A percentile compares a stretch with the other conserved stretches of the same genome.
phyloP scores from a whole-genome alignment of 2,113 vertebrate genomes.

The Variabilichromis moorii region DNA sequence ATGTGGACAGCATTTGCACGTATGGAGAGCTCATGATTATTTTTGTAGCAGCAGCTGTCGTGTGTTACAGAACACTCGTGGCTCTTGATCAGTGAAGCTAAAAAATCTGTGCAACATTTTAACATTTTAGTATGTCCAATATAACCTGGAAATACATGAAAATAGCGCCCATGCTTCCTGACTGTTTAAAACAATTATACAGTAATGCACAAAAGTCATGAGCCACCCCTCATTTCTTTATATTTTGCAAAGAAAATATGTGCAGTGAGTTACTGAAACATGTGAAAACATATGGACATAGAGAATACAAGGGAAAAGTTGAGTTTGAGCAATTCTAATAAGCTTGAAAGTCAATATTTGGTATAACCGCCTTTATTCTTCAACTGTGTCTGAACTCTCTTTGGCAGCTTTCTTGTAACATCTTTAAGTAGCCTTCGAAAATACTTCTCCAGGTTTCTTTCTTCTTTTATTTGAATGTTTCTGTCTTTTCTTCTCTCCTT shows the following conservation, averaged over 20 bases:
- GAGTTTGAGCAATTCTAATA: not conserved
- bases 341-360: not conserved
- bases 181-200: not conserved
- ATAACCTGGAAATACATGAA: not conserved
- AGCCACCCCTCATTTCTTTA: not conserved
- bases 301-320: not conserved
- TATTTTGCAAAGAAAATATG: not conserved
- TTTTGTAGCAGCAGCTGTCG: not conserved
- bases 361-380: not conserved
- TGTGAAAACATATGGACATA: not conserved
- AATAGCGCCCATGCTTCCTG: too few species aligned
- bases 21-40: not conserved
- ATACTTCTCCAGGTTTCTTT: not conserved
- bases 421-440: not conserved
- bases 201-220: not conserved
- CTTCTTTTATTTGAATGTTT: accelerated
- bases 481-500: not conserved
- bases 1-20: not conserved
- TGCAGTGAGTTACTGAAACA: not conserved
- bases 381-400: not conserved
- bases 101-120: not conserved
- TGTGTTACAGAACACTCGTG: not conserved
- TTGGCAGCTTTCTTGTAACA: not conserved
- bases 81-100: not conserved
- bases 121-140: not conserved